Evolutionary conservation across 37 sponge, comb jelly and placozoan genomes (phyloP).

Genomic region (Corticium candelabrum): DNA sequence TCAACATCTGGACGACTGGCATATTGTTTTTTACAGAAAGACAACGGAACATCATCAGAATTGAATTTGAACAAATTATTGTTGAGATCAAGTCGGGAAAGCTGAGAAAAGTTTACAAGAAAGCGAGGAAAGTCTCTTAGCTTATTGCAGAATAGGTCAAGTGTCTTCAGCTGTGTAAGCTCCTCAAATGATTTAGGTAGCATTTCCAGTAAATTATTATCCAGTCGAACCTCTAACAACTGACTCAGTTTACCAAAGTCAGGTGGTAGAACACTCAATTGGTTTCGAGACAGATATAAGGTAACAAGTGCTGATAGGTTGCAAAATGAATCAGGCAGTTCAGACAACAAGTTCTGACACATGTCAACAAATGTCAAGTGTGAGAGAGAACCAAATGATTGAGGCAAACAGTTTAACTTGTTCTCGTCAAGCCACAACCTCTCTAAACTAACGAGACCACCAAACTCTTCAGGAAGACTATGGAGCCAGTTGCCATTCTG

Average conservation of each 20-base stretch:
- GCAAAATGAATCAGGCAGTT: background rate
- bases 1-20: background rate
- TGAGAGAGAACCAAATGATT: background rate
- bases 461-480: background rate
- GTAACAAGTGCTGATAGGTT: background rate
- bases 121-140: background rate
- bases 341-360: background rate
- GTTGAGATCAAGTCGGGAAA: background rate
- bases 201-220: background rate
- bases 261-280: background rate
- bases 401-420: background rate
- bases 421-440: background rate
- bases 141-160: background rate
- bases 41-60: background rate
- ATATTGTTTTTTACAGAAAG: background rate
- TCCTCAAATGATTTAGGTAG: background rate
- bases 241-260: background rate
- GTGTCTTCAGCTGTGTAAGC: background rate
- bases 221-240: background rate
- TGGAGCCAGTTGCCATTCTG: slow-evolving; percentile 5
- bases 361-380: background rate
- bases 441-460: background rate
- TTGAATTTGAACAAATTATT: background rate
- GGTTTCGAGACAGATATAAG: background rate
- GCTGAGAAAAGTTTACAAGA: background rate